Evolutionary conservation across 2,888 invertebrate species (phyloP).

Genomic region (Tipula helvola): DNA sequence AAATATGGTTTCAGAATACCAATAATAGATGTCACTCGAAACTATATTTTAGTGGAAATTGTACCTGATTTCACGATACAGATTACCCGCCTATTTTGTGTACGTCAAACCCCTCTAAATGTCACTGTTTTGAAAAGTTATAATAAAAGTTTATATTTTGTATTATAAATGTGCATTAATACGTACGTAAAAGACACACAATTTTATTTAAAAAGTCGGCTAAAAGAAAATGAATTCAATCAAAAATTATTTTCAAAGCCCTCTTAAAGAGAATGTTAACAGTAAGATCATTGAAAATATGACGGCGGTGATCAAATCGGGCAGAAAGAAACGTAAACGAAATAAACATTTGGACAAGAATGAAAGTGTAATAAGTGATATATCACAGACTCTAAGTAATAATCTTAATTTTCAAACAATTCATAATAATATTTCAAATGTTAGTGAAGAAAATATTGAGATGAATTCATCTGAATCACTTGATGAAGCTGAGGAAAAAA

Average conservation of each 20-base stretch:
- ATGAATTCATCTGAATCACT: not conserved
- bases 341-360: constrained; percentile 21
- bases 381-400: constrained; percentile 15
- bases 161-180: not conserved
- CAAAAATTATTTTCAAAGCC: constrained; percentile 5
- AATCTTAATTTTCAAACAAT: constrained; percentile 15
- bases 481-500: not conserved
- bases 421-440: constrained; percentile 4
- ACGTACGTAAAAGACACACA: not conserved
- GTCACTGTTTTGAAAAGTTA: not conserved
- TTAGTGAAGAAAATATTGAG: constrained; percentile 11
- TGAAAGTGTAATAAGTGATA: constrained; percentile 13
- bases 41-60: not conserved
- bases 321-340: constrained; percentile 32
- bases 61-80: not conserved
- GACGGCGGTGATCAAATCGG: constrained; percentile 33
- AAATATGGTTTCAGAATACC: too few relatives aligned
- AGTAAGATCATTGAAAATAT: constrained; percentile 23
- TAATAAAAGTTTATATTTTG: not conserved
- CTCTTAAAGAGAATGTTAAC: not conserved
- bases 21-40: too few relatives aligned
- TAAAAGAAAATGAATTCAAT: not conserved
- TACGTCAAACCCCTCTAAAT: not conserved
- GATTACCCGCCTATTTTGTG: not conserved
- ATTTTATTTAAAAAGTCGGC: not conserved